A percentile compares a stretch with the other conserved stretches of the same genome.
These are phyloP conservation scores for Darevskia nairensis DNA, from an alignment of 2,797 vertebrate species.

Conservation along the genomic window DNA sequence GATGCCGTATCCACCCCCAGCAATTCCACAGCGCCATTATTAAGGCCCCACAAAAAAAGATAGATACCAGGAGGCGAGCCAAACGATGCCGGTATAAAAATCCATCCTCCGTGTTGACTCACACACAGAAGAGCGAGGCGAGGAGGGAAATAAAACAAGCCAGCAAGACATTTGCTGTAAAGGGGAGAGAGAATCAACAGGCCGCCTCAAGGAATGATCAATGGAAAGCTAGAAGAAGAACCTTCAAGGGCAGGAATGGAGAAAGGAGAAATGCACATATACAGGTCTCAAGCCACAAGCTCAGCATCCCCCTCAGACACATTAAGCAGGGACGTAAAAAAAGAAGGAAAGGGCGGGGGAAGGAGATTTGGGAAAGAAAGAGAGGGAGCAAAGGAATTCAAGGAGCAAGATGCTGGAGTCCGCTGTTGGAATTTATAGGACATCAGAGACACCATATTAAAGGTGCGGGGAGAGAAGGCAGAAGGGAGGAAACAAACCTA, in stretches of 20 bases:
- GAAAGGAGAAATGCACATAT: neutral
- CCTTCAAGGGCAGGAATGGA: conserved; percentile 29
- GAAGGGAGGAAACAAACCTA: conserved; percentile 19
- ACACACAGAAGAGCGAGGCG: conserved; percentile 23
- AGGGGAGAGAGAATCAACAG: conserved; percentile 19
- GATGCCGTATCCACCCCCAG: neutral
- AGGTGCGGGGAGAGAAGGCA: neutral
- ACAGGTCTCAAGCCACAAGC: neutral
- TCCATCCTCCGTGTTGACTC: neutral
- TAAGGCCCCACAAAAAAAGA: conserved; percentile 16
- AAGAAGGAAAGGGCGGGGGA: neutral
- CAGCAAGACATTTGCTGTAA: conserved; percentile 17
- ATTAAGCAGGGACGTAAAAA: neutral
- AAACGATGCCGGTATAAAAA: conserved; percentile 42
- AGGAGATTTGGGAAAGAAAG: neutral
- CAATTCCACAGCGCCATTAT: conserved; percentile 14
- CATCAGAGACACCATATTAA: conserved; percentile 10
- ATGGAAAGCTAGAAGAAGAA: neutral
- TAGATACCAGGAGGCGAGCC: conserved; percentile 18
- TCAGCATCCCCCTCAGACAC: neutral
- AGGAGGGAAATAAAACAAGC: conserved; percentile 31
- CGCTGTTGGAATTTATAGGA: conserved; percentile 18
- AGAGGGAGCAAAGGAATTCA: neutral
- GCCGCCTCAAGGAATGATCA: conserved; percentile 7
- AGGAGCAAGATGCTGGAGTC: conserved; percentile 8